These are phyloP conservation scores for Chondrosia reniformis DNA, from an alignment of 37 sponge, comb jelly and placozoan species.

Conservation along the genomic window DNA sequence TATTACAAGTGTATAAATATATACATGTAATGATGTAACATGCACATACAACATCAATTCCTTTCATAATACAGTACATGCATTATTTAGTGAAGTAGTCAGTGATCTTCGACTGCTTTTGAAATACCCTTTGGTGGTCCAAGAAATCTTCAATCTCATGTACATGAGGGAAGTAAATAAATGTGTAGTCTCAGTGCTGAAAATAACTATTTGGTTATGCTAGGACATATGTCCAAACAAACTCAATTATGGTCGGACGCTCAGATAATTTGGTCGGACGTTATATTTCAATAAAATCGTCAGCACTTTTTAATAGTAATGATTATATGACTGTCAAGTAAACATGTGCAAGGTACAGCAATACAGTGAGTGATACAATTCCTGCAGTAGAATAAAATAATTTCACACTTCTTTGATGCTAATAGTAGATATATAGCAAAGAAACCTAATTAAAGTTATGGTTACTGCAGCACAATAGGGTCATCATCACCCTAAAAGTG, in stretches of 20 bases:
- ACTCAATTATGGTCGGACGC: too few species aligned
- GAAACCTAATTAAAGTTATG: not conserved
- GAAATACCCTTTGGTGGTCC: not conserved
- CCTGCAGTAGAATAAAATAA: not conserved
- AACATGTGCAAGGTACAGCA: not conserved
- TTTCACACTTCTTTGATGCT: too few species aligned
- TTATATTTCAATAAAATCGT: not conserved
- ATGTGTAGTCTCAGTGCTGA: not conserved
- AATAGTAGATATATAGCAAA: not conserved
- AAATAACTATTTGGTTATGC: not conserved
- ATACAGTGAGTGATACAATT: not conserved
- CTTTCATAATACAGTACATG: too few species aligned
- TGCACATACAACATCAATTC: too few species aligned
- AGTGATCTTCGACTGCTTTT: conserved; percentile 7
- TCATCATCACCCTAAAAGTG: not conserved
- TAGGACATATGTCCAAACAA: not conserved
- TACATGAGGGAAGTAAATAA: not conserved
- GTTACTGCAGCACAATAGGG: not conserved
- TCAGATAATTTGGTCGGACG: not conserved
- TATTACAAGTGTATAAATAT: too few species aligned
- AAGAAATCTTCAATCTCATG: not conserved
- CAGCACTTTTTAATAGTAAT: not conserved
- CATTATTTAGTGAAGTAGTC: conserved; percentile 16
- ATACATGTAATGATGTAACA: too few species aligned
- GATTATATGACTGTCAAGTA: not conserved